Evolutionary conservation across 1,140 invertebrate genomes (phyloP), one percentile per base, ranked within the genome.

Genomic region (Orius laevigatus): DNA sequence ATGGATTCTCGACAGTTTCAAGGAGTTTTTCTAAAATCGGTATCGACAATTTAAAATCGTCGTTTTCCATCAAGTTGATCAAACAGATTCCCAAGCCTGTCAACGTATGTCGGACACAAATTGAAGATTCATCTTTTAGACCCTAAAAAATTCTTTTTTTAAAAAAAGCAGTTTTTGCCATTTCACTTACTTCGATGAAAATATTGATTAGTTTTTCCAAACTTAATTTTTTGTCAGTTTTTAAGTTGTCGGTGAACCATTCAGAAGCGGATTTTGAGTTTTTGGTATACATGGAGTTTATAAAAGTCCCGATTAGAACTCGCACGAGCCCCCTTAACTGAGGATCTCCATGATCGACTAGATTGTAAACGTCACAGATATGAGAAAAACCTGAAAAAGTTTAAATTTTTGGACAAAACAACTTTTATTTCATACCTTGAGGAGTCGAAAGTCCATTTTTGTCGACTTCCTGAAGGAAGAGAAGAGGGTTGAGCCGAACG

Each of bases 301-400:
- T 62, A 57, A 84, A 76, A 54, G 70, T 73, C 2, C 78, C 79
- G 46, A 83, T 66, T 45, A 83, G 61, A 12, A 76, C 63, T 39
- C 79, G 72, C 5, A 78, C 68, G 50, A 79, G 70, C 5, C 86
- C 85, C 55, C 84, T 70, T 15, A 92, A 69, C 59, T 91, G 84
- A 0, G 86, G 88, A 66, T 92, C 87, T 34, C 69, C 62, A 41
- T 58, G 54, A 12, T 49, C 25, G 16, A 46, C 70, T 60, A 79
- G 81, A 18, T 50, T 46, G 18, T 42, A 9, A n/a, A 53, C 45
- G 53, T 52, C 57, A 45, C 50, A 57, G 16, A 60, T 49, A 16
- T 59, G 57, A 25, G 55, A 59, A 32, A 60, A 58, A 15, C 58
- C 60, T 60, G 51, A 38, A 49, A 47, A 43, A n/a, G n/a, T n/a